These are phyloP conservation scores for Coleophora flavipennella DNA, from an alignment of 2,888 invertebrate genomes.

Conservation along the genomic window DNA sequence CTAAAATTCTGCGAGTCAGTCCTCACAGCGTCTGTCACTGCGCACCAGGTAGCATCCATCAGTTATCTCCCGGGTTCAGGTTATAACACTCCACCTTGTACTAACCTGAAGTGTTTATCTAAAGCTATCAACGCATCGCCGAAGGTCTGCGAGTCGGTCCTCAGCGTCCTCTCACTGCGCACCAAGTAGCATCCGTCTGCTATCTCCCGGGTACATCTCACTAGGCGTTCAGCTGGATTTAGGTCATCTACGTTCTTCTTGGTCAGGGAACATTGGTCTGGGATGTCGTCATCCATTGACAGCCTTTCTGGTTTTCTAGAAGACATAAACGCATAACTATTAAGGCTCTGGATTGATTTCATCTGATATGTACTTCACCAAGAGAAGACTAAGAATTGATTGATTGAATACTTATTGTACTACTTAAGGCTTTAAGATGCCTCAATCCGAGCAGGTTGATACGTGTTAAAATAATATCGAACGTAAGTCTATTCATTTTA, in stretches of 20 bases:
- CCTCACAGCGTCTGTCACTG: no score
- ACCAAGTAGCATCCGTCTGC: slow-evolving; percentile 45
- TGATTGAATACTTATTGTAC: no score
- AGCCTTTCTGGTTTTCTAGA: slow-evolving; percentile 46
- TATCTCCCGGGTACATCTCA: slow-evolving; percentile 42
- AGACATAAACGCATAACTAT: no score
- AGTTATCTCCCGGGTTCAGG: slow-evolving; percentile 39
- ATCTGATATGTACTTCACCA: no score
- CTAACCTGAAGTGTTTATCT: slow-evolving; percentile 54
- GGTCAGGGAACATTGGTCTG: slow-evolving; percentile 45
- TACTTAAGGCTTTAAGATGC: no score
- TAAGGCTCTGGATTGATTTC: no score
- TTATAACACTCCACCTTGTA: neutral
- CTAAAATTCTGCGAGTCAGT: no score
- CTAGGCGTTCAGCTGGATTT: slow-evolving; percentile 46
- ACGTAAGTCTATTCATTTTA: no score
- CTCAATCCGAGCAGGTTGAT: no score
- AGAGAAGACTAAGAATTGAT: no score
- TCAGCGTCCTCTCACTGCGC: slow-evolving; percentile 49
- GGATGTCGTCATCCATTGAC: slow-evolving; percentile 46
- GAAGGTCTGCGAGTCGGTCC: slow-evolving; percentile 39
- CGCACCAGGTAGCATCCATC: neutral
- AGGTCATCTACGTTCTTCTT: slow-evolving; percentile 30
- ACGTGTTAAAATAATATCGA: no score
- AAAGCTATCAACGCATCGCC: slow-evolving; percentile 45